phyloP scores from a whole-genome alignment of 2,888 invertebrate species.

The Erebia ligea region DNA sequence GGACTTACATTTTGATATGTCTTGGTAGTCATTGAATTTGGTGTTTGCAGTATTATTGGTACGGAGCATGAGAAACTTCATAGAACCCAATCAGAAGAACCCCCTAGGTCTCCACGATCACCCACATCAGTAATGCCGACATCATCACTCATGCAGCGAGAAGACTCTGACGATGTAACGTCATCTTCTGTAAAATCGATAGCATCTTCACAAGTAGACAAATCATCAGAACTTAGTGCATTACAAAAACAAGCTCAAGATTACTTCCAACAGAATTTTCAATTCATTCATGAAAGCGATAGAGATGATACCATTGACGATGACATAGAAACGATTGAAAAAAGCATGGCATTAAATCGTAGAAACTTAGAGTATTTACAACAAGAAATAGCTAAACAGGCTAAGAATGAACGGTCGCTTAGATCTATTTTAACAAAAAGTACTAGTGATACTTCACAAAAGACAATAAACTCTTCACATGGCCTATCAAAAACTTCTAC shows the following conservation, averaged over 20 bases:
- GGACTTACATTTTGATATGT: neutral
- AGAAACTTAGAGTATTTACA: constrained; percentile 78
- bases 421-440: constrained; percentile 75
- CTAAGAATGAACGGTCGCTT: constrained; percentile 66
- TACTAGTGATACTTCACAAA: constrained; percentile 74
- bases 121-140: constrained; percentile 76
- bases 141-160: constrained; percentile 74
- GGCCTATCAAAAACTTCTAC: constrained; percentile 78
- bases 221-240: constrained; percentile 71
- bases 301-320: constrained; percentile 80
- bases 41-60: constrained; percentile 62
- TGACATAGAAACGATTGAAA: constrained; percentile 78
- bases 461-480: constrained; percentile 68
- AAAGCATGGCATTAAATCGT: constrained; percentile 79
- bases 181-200: constrained; percentile 73
- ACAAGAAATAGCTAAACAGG: constrained; percentile 80
- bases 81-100: constrained; percentile 93
- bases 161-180: constrained; percentile 74
- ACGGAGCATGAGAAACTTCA: constrained; percentile 89
- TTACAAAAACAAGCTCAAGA: constrained; percentile 75
- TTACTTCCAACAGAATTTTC: constrained; percentile 80
- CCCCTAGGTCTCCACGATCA: constrained; percentile 88
- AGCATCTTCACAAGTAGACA: constrained; percentile 72
- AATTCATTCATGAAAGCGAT: constrained; percentile 80
- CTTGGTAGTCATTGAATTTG: constrained; percentile 13